Base-by-base conservation (phyloP, 2,113 vertebrate species). In the Heterocephalus glaber region DNA sequence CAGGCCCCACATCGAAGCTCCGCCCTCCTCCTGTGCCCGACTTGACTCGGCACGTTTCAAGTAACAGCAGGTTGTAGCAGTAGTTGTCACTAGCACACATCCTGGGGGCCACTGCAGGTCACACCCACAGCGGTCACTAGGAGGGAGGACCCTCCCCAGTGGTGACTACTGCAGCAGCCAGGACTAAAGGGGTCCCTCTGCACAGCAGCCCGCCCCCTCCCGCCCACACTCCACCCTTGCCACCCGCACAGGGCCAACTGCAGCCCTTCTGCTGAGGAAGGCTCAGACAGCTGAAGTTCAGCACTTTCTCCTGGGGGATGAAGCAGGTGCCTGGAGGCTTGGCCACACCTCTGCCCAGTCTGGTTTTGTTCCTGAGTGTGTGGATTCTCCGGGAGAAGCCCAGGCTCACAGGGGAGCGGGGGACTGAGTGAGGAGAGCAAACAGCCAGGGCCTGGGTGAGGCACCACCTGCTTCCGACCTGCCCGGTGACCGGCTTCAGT, bases 21-120 rank as follows among this genome's bases (percentile, higher is more conserved):
- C 44, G 11, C 8, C 13, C 5, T 26, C 5, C 9, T 22, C 68
- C 84, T 91, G 56, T 28, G 63, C 56, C 61, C n/a, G n/a, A n/a
- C 35, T 8, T 10, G 28, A 58, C 3, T 4, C 13, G 74, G 0
- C 0, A 22, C 58, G 86, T 49, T 97, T 97, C 98, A 95, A 87
- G 89, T 38, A 89, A 54, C 22, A 72, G 63, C 30, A 65, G 52
- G 76, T 28, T 82, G 61, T 44, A 94, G 94, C 95, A 95, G 96
- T 44, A 96, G 94, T 47, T 90, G 92, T 61, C 58, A 24, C 76
- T 49, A 52, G 49, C 83, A 61, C 12, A 47, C 54, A 89, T 58
- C 95, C 61, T 41, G 89, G 95, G 74, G 70, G 68, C 3, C 41
- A 93, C 87, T 94, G 94, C 44, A 92, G 3, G 68, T n/a, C n/a